Percentiles rank a stretch among this genome's conserved stretches.
phyloP scores from a whole-genome alignment of 1,140 invertebrate species.

The Pseudomyrmex sp. region DNA sequence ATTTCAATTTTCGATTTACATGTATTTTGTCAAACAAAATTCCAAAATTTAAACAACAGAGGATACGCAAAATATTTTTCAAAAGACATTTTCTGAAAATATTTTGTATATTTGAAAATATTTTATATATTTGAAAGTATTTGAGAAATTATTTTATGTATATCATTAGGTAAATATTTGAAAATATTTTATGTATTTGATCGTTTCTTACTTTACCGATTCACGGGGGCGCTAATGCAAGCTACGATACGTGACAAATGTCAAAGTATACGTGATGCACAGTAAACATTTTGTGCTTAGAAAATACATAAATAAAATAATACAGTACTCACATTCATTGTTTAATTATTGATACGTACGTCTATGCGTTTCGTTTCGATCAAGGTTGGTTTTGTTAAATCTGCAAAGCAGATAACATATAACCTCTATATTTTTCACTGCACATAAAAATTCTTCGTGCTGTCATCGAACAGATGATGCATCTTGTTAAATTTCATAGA shows the following conservation, averaged over 20 bases:
- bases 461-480: not conserved
- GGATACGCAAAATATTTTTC: too few species aligned
- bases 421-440: conserved; percentile 2
- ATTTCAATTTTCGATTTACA: conserved; percentile 1
- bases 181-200: too few species aligned
- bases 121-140: too few species aligned
- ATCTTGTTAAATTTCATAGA: not conserved
- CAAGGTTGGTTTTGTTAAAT: not conserved
- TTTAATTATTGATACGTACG: not conserved
- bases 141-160: too few species aligned
- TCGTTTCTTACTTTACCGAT: conserved; percentile 15
- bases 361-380: not conserved
- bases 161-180: too few species aligned
- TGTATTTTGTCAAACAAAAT: not conserved
- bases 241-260: not conserved
- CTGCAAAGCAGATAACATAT: not conserved
- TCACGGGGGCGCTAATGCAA: not conserved
- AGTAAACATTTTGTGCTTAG: not conserved
- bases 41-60: too few species aligned
- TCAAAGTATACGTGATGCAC: not conserved
- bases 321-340: conserved; percentile 11
- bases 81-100: too few species aligned
- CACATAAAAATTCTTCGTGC: not conserved
- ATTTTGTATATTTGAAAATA: too few species aligned
- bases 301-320: not conserved